Evolutionary conservation across 2,113 vertebrate genomes (phyloP).

Genomic region (Ptychochromis oligacanthus): DNA sequence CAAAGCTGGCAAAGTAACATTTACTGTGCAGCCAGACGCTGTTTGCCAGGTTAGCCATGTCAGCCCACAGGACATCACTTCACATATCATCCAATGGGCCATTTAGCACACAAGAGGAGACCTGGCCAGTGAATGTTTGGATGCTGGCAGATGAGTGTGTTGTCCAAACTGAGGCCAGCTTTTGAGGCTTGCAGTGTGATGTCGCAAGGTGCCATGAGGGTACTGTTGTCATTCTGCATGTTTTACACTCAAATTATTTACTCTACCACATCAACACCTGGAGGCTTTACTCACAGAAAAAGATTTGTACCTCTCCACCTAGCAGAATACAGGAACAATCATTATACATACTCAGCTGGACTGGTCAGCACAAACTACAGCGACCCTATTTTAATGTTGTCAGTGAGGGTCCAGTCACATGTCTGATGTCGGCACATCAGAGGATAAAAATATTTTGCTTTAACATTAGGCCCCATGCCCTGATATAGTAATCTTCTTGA

Average conservation of each 20-base stretch:
- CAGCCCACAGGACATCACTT: conserved; percentile 38
- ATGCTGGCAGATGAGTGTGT: neutral
- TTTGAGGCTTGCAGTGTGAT: conserved; percentile 12
- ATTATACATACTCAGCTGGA: neutral
- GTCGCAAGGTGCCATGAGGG: conserved; percentile 10
- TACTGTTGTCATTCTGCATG: conserved; percentile 25
- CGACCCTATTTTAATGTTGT: neutral
- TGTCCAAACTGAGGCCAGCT: conserved; percentile 31
- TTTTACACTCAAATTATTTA: conserved; percentile 37
- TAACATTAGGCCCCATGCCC: neutral
- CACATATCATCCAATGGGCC: conserved; percentile 37
- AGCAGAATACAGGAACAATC: neutral
- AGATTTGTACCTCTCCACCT: neutral
- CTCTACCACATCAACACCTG: conserved; percentile 29
- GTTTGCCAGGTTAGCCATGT: conserved; percentile 40
- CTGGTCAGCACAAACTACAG: neutral
- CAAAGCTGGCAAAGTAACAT: conserved; percentile 24
- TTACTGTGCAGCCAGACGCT: conserved; percentile 24
- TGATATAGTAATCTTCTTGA: neutral
- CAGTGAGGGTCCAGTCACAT: neutral
- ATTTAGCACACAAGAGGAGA: conserved; percentile 39
- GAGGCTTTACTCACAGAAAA: conserved; percentile 5
- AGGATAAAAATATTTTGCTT: neutral
- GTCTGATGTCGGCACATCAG: neutral
- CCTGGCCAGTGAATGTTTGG: conserved; percentile 9